Base-by-base conservation (phyloP, 92 coral and sea anemone species). In the Zoanthus sociatus region DNA sequence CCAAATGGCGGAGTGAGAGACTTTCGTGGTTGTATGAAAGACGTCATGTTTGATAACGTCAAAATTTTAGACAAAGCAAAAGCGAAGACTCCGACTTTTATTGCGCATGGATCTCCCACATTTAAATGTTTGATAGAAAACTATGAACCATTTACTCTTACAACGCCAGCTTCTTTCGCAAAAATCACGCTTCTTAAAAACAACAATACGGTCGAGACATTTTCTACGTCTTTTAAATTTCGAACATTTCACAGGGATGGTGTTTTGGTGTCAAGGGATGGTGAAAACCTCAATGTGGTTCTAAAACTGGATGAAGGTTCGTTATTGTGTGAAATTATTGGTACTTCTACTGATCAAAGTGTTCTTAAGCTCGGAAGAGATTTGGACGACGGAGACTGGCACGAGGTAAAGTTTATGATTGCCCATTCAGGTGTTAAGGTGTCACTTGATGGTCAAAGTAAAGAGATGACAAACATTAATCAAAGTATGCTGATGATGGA, bases 321-420 rank as follows among this genome's bases (percentile, higher is more conserved):
- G 11, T 70, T 96, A 48, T 70, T 90, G 6, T 96, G 92, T 82
- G 95, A 93, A 70, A 90, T 89, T 69, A 87, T 77, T 12, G 90
- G 93, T 26, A 93, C 94, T 1, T 77, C 89, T 37, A 94, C 90
- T 1, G 83, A 94, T 5, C 91, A 89, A 89, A 84, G 89, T 31
- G 46, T 51, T 70, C 56, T 94, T 14, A 70, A 46, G 33, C 46
- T 96, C 44, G 98, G 97, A n/a, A 79, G 69, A n/a, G 77, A 89
- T 31, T 90, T 96, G 61, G 87, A 96, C 71, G 97, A 96, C 48
- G 99, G 99, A 3, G 94, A 90, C 64, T 96, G 99, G 99, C 99
- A 96, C 84, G 85, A 87, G 31, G 99, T 96, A 30, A 87, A 88
- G 71, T 96, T 95, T 1, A 88, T 92, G 11, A 71, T 93, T 18